Evolutionary conservation across 35 echinoderm and acorn worm genomes (phyloP), one percentile per base, ranked within the genome.

Genomic region (Apostichopus parvimensis): DNA sequence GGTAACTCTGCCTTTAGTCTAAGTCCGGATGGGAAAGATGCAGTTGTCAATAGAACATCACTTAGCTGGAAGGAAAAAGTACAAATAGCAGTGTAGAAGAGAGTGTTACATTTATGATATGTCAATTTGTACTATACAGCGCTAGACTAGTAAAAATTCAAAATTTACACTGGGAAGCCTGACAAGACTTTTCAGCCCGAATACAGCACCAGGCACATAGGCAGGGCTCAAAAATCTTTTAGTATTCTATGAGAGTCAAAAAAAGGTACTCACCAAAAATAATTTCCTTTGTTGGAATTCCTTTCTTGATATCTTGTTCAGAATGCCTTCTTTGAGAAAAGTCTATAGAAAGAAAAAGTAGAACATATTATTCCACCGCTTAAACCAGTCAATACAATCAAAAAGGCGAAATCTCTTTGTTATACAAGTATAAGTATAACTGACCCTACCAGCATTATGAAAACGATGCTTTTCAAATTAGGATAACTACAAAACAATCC

Each of bases 281-380:
- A 98, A 94, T 83, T 87, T 98, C 45, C 97, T 62, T 18, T 95
- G 95, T 82, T 98, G 97, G 23, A 92, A 90, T 4, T 94, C 97
- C 45, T 95, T 95, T 53, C 97, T n/a, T 21, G 97, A 98, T 25
- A 98, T 65, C 80, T 98, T 98, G 53, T 90, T 89, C 1, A 98
- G 87, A 64, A 94, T 87, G 13, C 97, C 97, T 89, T 98, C 97
- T 79, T 98, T 98, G 13, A 96, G 87, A 70, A 95, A 96, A n/a
- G 89, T 92, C 97, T 98, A 87, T 2, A 45, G 34, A 80, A 77
- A 77, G 55, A 10, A 53, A 93, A 7, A 73, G 77, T 28, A 28
- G 26, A 28, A 28, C 26, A 28, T 28, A 28, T 28, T 28, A 28
- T 28, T 28, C 26, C 26, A 28, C 26, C 1, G 34, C 34, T 45